Conservation (phyloP, 1,140 invertebrate species). For the Daktulosphaira vitifoliae region DNA sequence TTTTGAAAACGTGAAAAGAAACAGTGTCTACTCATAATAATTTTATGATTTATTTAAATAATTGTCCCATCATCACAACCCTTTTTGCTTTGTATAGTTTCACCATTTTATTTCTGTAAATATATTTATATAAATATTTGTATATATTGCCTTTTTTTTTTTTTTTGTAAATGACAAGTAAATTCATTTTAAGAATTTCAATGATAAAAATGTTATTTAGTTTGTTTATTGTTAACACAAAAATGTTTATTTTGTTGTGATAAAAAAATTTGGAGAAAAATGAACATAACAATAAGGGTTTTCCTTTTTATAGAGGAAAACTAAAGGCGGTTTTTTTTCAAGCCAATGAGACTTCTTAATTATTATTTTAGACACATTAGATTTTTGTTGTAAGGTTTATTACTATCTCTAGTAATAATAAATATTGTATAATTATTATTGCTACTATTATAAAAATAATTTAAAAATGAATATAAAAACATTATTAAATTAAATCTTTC, state of each 20-base stretch:
- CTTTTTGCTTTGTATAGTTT: conserved; percentile 31
- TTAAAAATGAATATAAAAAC: conserved; percentile 18
- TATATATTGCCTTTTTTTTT: conserved; percentile 18
- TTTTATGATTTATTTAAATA: conserved; percentile 15
- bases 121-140: conserved; percentile 27
- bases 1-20: background rate
- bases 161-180: conserved; percentile 24
- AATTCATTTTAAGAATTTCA: conserved; percentile 23
- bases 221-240: conserved; percentile 34
- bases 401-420: conserved; percentile 29
- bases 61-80: conserved; percentile 30
- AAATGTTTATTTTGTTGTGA: conserved; percentile 34
- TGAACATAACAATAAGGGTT: conserved; percentile 1
- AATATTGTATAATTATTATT: conserved; percentile 34
- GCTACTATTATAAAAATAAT: conserved; percentile 33
- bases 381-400: conserved; percentile 33
- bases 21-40: background rate
- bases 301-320: conserved; percentile 15
- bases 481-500: background rate
- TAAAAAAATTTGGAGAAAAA: conserved; percentile 28
- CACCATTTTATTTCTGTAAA: conserved; percentile 21
- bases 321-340: conserved; percentile 23
- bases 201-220: conserved; percentile 29
- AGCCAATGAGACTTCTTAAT: conserved; percentile 33
- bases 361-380: conserved; percentile 31